Evolutionary conservation across 2,888 invertebrate species (phyloP).

Genomic region (Hemaris fuciformis): DNA sequence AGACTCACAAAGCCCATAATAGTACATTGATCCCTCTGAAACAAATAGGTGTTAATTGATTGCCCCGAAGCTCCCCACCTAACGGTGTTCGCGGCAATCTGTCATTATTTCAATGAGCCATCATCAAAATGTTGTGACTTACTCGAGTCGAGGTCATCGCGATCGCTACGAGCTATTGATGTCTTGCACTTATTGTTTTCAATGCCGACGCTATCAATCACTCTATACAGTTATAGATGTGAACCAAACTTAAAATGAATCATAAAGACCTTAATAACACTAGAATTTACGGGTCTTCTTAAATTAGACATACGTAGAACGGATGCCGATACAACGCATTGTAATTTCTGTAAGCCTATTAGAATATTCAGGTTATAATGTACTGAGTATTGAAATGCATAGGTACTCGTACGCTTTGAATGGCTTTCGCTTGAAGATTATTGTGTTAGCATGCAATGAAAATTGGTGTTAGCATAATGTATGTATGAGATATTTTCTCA

Average conservation of each 20-base stretch:
- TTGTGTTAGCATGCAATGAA: slow-evolving; percentile 26
- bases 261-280: neutral
- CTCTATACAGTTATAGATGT: slow-evolving; percentile 46
- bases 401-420: slow-evolving; percentile 15
- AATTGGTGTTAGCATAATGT: slow-evolving; percentile 25
- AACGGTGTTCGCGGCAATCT: slow-evolving; percentile 41
- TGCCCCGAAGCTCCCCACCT: slow-evolving; percentile 32
- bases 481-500: slow-evolving; percentile 30
- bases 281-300: neutral
- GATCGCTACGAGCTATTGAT: slow-evolving; percentile 45
- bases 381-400: slow-evolving; percentile 25
- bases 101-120: slow-evolving; percentile 51
- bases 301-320: slow-evolving; percentile 17
- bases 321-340: slow-evolving; percentile 34
- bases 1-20: neutral
- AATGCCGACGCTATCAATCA: slow-evolving; percentile 70
- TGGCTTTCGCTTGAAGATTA: slow-evolving; percentile 22
- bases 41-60: slow-evolving; percentile 54
- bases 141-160: slow-evolving; percentile 55
- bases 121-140: slow-evolving; percentile 65
- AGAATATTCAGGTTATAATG: slow-evolving; percentile 42
- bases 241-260: slow-evolving; percentile 2
- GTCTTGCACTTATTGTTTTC: slow-evolving; percentile 63
- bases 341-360: slow-evolving; percentile 47
- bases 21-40: slow-evolving; percentile 12